Base-by-base conservation (phyloP, 2,888 invertebrate genomes). In the Ophraella communa region DNA sequence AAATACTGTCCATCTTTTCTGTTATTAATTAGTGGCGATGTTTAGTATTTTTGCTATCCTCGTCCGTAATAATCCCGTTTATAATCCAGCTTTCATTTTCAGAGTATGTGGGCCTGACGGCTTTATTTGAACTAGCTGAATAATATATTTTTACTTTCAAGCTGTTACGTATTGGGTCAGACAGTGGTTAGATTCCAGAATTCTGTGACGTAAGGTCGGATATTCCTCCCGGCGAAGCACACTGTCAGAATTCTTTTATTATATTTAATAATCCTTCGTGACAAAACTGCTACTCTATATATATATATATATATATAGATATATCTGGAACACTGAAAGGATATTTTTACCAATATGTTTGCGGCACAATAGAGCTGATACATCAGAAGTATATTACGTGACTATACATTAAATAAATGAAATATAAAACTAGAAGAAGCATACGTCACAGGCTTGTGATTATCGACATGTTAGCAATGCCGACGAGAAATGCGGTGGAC, bases 131-230 rank as follows among this genome's bases (percentile, higher is more conserved):
- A 20, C 24, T 14, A 20, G 17, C 42, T 54, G 23, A 54, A 54
- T 54, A 54, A 54, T 54, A 54, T 54, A 54, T 54, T 54, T 54
- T 54, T 42, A 54, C 54, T 54, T 14, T 44, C 44, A 55, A 55
- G 44, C 55, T 55, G 44, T 55, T 44, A 55, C 44, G 17, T 4
- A 17, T 42, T 24, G 42, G 24, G 55, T 24, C 17, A 23, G 44
- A 44, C 42, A 39, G n/a, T 27, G 42, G 42, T 23, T 18, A 14
- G 18, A 4, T 23, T n/a, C 24, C 53, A 53, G 53, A n/a, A 30
- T 30, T 20, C 20, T 35, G 20, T 53, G 53, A 35, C 53, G 52
- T 53, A 33, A 35, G 8, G 8, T 53, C 24, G 17, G 11, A 18
- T 7, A 53, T 30, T 33, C 21, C 53, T 54, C 14, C 23, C 35